Evolutionary conservation across 2,113 vertebrate species (phyloP).

Genomic region (Chitala chitala): DNA sequence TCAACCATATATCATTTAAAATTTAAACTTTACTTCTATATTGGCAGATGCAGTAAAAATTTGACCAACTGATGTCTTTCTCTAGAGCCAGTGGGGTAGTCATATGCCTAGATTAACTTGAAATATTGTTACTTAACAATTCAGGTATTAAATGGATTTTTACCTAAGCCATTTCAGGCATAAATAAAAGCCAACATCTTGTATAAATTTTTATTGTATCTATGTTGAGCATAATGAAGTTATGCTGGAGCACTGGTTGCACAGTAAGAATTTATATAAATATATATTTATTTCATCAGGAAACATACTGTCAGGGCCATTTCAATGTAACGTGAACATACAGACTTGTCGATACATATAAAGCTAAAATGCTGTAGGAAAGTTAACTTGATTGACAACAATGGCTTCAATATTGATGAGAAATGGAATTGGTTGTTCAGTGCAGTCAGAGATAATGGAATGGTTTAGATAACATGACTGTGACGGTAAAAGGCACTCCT

Average conservation of each 20-base stretch:
- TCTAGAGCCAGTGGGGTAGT: too few relatives aligned
- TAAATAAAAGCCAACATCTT: too few relatives aligned
- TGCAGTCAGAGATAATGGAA: slow-evolving; percentile 18
- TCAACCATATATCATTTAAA: too few relatives aligned
- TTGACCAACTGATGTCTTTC: too few relatives aligned
- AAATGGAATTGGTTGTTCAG: slow-evolving; percentile 15
- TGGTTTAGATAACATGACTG: slow-evolving; percentile 21
- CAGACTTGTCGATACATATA: background rate
- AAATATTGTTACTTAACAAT: too few relatives aligned
- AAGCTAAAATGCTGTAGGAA: background rate
- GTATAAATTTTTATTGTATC: too few relatives aligned
- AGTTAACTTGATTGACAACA: slow-evolving; percentile 16
- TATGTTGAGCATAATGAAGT: too few relatives aligned
- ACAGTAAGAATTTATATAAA: background rate
- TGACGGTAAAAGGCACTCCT: slow-evolving; percentile 29
- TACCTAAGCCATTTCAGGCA: too few relatives aligned
- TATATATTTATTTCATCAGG: background rate
- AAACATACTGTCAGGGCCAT: background rate
- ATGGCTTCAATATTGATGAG: slow-evolving; percentile 21
- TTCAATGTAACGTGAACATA: background rate
- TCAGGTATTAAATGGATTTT: too few relatives aligned
- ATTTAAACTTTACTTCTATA: too few relatives aligned
- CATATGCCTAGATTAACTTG: too few relatives aligned
- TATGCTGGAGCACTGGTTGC: background rate
- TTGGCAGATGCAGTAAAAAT: too few relatives aligned